A percentile compares a stretch with the other conserved stretches of the same genome.
phyloP scores from a whole-genome alignment of 2,888 invertebrate species.

The Sthenelais limicola region DNA sequence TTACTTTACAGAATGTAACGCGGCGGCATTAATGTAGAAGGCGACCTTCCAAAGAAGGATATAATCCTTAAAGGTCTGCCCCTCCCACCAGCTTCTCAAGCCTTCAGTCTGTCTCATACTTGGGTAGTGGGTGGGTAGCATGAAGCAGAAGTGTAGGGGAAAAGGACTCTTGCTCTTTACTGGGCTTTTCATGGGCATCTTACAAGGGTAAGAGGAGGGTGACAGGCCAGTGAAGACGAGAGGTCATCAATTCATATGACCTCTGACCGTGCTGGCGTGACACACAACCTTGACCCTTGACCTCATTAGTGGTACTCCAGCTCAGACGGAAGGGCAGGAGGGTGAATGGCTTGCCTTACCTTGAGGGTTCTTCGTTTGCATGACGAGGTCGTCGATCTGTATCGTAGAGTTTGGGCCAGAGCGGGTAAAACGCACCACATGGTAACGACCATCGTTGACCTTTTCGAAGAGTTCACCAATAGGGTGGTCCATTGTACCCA shows the following conservation, averaged over 20 bases:
- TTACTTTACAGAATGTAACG: too few relatives aligned
- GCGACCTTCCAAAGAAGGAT: too few relatives aligned
- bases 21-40: too few relatives aligned
- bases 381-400: constrained; percentile 89
- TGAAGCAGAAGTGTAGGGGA: too few relatives aligned
- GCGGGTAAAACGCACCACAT: constrained; percentile 91
- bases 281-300: constrained; percentile 1
- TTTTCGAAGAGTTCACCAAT: constrained; percentile 77
- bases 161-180: too few relatives aligned
- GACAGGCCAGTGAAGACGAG: background rate
- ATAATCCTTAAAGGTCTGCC: too few relatives aligned
- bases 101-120: too few relatives aligned
- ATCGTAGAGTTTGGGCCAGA: constrained; percentile 91
- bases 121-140: too few relatives aligned
- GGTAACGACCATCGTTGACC: constrained; percentile 94
- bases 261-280: background rate
- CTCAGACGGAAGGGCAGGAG: too few relatives aligned
- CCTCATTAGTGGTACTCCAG: constrained; percentile 24
- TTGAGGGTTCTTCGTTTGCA: constrained; percentile 83
- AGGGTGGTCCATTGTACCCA: constrained; percentile 92
- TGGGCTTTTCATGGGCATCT: too few relatives aligned
- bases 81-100: too few relatives aligned
- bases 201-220: background rate
- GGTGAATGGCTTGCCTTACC: constrained; percentile 77
- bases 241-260: constrained; percentile 11